Evolutionary conservation across 2,113 vertebrate genomes (phyloP), one percentile per base, ranked within the genome.

Genomic region (Mustelus asterias): DNA sequence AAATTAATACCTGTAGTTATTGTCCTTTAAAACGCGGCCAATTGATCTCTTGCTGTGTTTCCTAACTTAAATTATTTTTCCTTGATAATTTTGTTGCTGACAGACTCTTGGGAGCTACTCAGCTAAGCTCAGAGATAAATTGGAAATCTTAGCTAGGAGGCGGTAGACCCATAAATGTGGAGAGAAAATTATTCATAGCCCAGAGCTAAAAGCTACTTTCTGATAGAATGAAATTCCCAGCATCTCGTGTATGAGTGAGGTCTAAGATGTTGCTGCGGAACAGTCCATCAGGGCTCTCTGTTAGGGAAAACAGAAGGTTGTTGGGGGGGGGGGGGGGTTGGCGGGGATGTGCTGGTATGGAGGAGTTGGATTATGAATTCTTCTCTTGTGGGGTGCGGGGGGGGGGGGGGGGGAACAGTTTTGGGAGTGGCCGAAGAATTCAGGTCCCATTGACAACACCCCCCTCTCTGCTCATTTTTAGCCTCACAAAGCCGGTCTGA

Each of bases 141-240:
- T 95, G 94, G 94, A 95, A 95, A 95, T 95, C 94, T 94, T 95
- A 95, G 65, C 94, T 76, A 10, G 69, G 44, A 95, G 94, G 65
- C 48, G 24, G 94, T 72, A 72, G 94, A 72, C 94, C 69, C 37
- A 33, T 95, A 95, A 95, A 69, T 72, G 94, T 70, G 41, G 94
- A 72, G 41, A 72, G 37, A 76, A 95, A 95, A 76, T 72, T 72
- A 95, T 72, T 72, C 69, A 72, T 95, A 72, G 94, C 69, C 94
- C 94, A 48, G 41, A 95, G 94, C 94, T 67, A 54, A 54, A 54
- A 72, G 41, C 41, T 37, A 72, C 94, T 76, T 72, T 72, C 22
- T 54, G 70, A 95, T 72, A 22, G 94, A 95, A 95, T 95, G 69
- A 72, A 95, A 95, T 95, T 72, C 92, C 41, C 67, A 95, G 69